Base-by-base conservation (phyloP, 2,888 invertebrate genomes). In the Neoitamus cyanurus region DNA sequence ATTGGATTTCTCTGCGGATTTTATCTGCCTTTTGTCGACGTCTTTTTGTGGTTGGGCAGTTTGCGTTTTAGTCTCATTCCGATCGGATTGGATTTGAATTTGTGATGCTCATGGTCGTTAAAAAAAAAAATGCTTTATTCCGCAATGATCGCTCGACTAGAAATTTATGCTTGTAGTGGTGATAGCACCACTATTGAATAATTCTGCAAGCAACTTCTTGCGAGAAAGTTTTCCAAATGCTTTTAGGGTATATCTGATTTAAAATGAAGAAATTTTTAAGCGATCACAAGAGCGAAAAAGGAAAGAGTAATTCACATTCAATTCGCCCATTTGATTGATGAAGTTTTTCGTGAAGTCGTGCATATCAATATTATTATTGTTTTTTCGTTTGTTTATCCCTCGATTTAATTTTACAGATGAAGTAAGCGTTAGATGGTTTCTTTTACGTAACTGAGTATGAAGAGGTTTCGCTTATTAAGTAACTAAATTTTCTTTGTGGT, bases 61-160 rank as follows among this genome's bases (percentile, higher is more conserved):
- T 73, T 36, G 58, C 58, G 58, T 58, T 25, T 73, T 7, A 34
- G 31, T 73, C 31, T 31, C 34, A 73, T 36, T 73, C 36, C 73
- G 5, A 73, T 36, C 37, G 36, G 20, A 58, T 58, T 73, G 36
- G 25, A 58, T 58, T 73, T 73, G 73, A 30, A 73, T 73, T 73
- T 73, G 73, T 37, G 34, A 73, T 73, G 36, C 73, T 73, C 31
- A 73, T 73, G 73, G 36, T 73, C 73, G 36, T 36, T 36, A 73
- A 73, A 15, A 15, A 69, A 37, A 37, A 37, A 37, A 37, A 11
- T 11, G 7, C 73, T 2, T 73, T 73, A 36, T 34, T 20, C 34
- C 36, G 34, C 31, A 34, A 73, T 73, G 73, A 73, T 73, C n/a
- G 58, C 9, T 20, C 25, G 58, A 25, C 25, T 58, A 9, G 58